Percentiles rank a stretch among this genome's conserved stretches.
Conservation (phyloP, 1,140 invertebrate genomes). For the Subanguina moxae region DNA sequence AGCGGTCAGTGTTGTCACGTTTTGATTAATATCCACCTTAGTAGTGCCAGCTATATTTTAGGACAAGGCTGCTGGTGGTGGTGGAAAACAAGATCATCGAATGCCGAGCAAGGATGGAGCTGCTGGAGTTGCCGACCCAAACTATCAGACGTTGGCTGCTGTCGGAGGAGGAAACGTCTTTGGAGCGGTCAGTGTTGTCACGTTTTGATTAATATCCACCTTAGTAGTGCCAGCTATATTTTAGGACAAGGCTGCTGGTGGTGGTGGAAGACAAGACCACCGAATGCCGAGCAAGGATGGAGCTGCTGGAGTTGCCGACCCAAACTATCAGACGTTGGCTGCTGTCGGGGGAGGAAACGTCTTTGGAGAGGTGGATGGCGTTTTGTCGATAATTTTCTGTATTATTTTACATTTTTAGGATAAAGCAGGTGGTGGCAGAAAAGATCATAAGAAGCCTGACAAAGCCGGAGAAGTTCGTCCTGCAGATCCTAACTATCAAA, state of each 20-base stretch:
- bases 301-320: neutral
- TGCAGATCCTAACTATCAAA: conserved; percentile 14
- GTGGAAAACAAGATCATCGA: neutral
- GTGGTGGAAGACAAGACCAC: neutral
- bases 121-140: conserved; percentile 11
- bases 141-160: conserved; percentile 25
- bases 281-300: neutral
- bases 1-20: conserved; percentile 1
- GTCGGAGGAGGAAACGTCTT: conserved; percentile 20
- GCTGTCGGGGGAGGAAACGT: conserved; percentile 21
- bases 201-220: neutral
- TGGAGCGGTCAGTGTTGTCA: conserved; percentile 4
- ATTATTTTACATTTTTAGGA: neutral
- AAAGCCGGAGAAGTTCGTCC: neutral
- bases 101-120: too few relatives aligned
- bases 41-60: neutral
- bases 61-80: neutral
- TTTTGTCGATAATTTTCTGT: neutral
- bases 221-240: neutral
- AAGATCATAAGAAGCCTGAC: neutral
- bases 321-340: conserved; percentile 27
- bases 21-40: neutral
- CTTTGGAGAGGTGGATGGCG: conserved; percentile 8
- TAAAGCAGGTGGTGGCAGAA: neutral
- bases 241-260: conserved; percentile 17